Evolutionary conservation across 2,797 vertebrate species (phyloP).

Genomic region (Rhabdomys pumilio): DNA sequence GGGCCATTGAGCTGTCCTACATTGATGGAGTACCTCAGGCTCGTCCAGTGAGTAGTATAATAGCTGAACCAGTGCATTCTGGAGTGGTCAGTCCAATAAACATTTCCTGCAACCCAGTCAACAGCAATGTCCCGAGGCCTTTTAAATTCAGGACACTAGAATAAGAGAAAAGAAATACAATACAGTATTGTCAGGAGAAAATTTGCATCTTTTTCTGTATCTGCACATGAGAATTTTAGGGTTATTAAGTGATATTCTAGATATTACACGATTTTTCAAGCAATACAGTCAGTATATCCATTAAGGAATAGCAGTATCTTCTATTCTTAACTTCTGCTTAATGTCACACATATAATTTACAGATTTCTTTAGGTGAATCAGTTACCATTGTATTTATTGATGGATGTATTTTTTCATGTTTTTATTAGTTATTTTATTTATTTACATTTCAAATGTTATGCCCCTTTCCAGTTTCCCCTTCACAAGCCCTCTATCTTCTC

Average conservation of each 20-base stretch:
- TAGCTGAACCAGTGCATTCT: constrained; percentile 99
- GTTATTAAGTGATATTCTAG: neutral
- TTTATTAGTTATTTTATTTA: too few relatives aligned
- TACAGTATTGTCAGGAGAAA: constrained; percentile 54
- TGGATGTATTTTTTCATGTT: neutral
- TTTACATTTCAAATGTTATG: too few relatives aligned
- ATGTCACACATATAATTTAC: neutral
- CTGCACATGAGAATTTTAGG: neutral
- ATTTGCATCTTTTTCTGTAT: neutral
- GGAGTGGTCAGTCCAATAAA: constrained; percentile 99
- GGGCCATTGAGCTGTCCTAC: constrained; percentile 97
- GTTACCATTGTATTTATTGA: neutral
- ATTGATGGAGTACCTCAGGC: constrained; percentile 98
- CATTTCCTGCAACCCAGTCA: constrained; percentile 98
- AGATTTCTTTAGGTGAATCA: neutral
- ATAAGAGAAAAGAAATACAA: constrained; percentile 60
- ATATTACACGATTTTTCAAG: neutral
- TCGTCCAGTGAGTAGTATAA: constrained; percentile 99
- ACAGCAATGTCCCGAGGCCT: constrained; percentile 97
- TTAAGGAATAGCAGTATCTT: neutral
- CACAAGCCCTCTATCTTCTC: too few relatives aligned
- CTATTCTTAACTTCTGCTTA: neutral
- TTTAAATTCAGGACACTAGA: constrained; percentile 97
- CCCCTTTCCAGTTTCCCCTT: too few relatives aligned
- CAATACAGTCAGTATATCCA: neutral